Evolutionary conservation across 1,140 invertebrate genomes (phyloP), one percentile per base, ranked within the genome.

Genomic region (Drosophila saltans): DNA sequence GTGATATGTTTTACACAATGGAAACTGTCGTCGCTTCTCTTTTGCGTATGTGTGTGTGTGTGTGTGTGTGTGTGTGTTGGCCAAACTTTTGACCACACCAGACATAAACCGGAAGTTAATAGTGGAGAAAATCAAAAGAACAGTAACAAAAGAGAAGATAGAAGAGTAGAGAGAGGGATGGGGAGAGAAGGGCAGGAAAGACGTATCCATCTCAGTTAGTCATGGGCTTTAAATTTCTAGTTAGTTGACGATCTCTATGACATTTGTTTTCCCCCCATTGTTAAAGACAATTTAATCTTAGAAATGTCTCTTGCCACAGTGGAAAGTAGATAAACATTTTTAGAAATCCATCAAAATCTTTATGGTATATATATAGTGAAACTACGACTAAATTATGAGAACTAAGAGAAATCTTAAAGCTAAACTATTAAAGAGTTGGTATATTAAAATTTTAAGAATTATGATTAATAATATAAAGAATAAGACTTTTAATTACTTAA

Each of bases 261-360:
- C 45, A 52, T 52, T 52, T 4, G 9, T 52, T 16, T 48, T 24
- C 2, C 16, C 16, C 21, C 21, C 21, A 48, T 10, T 24, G 21
- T 24, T 24, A 3, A 24, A 26, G 45, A 9, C 45, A 52, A 52
- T 26, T 52, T 52, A 52, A 3, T 26, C 24, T 52, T 36, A 36
- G 6, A 36, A 36, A 36, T 6, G 6, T 30, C 28, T 30, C 28
- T 30, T 30, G 28, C 3, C 3, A 36, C 3, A 36, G 45, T 52
- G 45, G 21, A 52, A 52, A 52, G 21, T 52, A 26, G 7, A 52
- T 52, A 52, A 52, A 52, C 45, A 52, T 26, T 52, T 52, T 16
- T 26, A 52, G 45, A 52, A 52, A 16, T 52, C 24, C 45, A 52
- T 52, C 45, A 52, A 52, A 52, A 52, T 52, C 9, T 52, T 52